Conservation (phyloP, 2,888 invertebrate species). For the Cantharis rufa region DNA sequence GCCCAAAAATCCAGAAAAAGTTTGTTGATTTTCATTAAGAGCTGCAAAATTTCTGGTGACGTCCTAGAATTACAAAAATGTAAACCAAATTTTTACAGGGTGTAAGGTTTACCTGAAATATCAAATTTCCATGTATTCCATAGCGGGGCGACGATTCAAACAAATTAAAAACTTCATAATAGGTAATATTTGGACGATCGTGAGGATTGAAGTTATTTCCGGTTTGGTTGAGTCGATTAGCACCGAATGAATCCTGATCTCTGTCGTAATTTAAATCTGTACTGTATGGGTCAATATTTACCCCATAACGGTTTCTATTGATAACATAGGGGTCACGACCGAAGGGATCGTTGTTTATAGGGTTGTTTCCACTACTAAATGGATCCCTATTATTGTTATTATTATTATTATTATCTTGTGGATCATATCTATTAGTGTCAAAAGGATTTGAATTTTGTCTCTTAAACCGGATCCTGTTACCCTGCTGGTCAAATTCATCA, state of each 20-base stretch:
- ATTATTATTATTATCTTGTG: constrained; percentile 5
- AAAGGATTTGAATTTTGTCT: constrained; percentile 34
- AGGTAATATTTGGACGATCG: constrained; percentile 43
- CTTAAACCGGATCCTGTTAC: constrained; percentile 42
- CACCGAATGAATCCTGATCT: constrained; percentile 10
- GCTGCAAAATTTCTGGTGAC: constrained; percentile 67
- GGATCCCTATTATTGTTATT: constrained; percentile 14
- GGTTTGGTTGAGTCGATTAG: constrained; percentile 25
- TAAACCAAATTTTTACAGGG: background rate
- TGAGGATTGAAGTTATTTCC: constrained; percentile 2
- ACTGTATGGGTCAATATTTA: constrained; percentile 49
- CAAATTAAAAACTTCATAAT: constrained; percentile 68
- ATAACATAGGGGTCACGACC: constrained; percentile 44
- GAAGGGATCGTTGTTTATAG: constrained; percentile 38
- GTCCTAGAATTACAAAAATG: constrained; percentile 62
- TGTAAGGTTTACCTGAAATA: constrained; percentile 69
- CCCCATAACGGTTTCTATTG: constrained; percentile 47
- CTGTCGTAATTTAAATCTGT: constrained; percentile 30
- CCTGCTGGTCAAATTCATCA: constrained; percentile 33
- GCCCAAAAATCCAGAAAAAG: constrained; percentile 74
- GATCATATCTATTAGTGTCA: constrained; percentile 37
- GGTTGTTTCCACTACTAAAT: background rate
- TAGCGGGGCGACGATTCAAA: constrained; percentile 74
- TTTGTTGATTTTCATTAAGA: constrained; percentile 75
- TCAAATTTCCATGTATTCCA: constrained; percentile 71